Evolutionary conservation across 2,797 vertebrate species (phyloP).

Genomic region (Leuciscus waleckii): DNA sequence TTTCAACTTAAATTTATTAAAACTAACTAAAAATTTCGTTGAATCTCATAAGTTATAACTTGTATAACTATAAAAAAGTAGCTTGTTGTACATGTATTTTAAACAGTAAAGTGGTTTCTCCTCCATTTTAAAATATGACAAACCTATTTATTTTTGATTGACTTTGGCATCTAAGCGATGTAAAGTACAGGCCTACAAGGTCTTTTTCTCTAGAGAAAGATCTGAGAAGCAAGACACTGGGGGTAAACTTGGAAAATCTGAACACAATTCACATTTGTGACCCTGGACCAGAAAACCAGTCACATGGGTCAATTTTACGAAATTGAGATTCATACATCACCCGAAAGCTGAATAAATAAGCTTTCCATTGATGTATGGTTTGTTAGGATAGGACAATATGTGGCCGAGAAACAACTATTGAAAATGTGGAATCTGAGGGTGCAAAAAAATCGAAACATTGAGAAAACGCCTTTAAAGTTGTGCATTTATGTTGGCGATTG

Average conservation of each 20-base stretch:
- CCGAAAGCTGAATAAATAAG: too few species aligned
- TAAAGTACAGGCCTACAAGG: not conserved
- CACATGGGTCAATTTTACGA: too few species aligned
- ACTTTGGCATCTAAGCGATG: not conserved
- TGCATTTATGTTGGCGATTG: too few species aligned
- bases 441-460: too few species aligned
- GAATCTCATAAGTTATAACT: not conserved
- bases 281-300: too few species aligned
- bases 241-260: not conserved
- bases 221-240: not conserved
- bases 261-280: not conserved
- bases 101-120: not conserved
- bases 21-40: not conserved
- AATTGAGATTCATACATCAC: too few species aligned
- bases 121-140: not conserved
- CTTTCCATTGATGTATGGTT: too few species aligned
- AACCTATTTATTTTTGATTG: not conserved
- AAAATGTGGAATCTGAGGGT: too few species aligned
- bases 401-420: too few species aligned
- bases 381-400: too few species aligned
- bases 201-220: not conserved
- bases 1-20: not conserved
- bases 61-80: not conserved
- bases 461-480: too few species aligned
- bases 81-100: not conserved